A percentile compares a stretch with the other conserved stretches of the same genome.
phyloP scores from a whole-genome alignment of 2,797 vertebrate genomes.

The Microcaecilia unicolor region DNA sequence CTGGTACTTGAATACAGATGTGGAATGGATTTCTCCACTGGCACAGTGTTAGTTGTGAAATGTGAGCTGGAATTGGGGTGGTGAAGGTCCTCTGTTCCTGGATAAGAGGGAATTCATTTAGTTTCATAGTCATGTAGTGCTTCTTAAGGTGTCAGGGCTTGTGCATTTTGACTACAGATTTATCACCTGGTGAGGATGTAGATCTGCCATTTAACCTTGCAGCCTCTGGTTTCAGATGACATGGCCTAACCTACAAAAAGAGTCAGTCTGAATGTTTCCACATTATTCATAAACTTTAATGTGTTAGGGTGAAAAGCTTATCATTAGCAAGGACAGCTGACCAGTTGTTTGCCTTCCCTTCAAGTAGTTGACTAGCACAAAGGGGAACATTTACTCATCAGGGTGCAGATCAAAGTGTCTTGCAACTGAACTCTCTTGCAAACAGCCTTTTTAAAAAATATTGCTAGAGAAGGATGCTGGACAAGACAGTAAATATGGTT shows the following conservation, averaged over 20 bases:
- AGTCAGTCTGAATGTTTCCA: constrained; percentile 25
- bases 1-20: constrained; percentile 22
- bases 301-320: constrained; percentile 78
- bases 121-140: constrained; percentile 46
- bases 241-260: constrained; percentile 29
- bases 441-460: constrained; percentile 7
- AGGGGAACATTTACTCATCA: constrained; percentile 78
- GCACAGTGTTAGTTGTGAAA: constrained; percentile 12
- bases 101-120: constrained; percentile 35
- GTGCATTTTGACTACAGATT: constrained; percentile 54
- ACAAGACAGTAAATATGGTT: background rate
- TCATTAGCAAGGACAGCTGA: constrained; percentile 82
- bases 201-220: constrained; percentile 53
- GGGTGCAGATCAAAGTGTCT: constrained; percentile 81
- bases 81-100: constrained; percentile 46
- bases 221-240: constrained; percentile 44
- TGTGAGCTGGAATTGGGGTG: constrained; percentile 17
- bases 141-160: constrained; percentile 46
- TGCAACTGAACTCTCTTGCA: constrained; percentile 43
- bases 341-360: constrained; percentile 71
- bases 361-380: constrained; percentile 86
- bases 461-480: constrained; percentile 10
- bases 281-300: constrained; percentile 59
- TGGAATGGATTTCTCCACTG: constrained; percentile 28
- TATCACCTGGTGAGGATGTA: constrained; percentile 51